These are phyloP conservation scores for Ischnura elegans DNA, from an alignment of 2,888 invertebrate genomes.

Conservation along the genomic window DNA sequence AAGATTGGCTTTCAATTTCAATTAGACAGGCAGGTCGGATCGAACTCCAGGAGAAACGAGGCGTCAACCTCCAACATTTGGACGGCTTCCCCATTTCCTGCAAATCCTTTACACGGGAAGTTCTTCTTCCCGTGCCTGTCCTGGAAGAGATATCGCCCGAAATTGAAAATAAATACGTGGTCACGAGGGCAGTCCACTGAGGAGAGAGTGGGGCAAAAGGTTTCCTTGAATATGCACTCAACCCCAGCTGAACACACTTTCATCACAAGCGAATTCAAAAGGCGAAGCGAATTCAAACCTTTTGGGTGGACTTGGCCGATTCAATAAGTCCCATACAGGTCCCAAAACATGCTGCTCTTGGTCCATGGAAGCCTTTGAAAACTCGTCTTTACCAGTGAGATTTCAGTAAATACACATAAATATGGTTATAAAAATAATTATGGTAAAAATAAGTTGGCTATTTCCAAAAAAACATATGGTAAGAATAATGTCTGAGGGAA, in stretches of 20 bases:
- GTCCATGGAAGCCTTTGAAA: too few relatives aligned
- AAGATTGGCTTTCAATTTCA: not conserved
- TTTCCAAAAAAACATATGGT: too few relatives aligned
- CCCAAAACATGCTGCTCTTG: too few relatives aligned
- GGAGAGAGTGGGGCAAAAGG: not conserved
- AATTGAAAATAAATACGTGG: not conserved
- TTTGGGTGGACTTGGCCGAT: too few relatives aligned
- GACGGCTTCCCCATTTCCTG: not conserved
- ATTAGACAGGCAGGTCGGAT: not conserved
- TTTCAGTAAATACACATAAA: too few relatives aligned
- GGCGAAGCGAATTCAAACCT: too few relatives aligned
- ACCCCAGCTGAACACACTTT: not conserved
- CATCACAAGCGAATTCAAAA: too few relatives aligned
- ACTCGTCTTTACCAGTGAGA: too few relatives aligned
- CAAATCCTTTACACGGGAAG: not conserved
- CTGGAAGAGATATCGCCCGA: not conserved
- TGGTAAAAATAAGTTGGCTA: too few relatives aligned
- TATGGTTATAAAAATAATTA: too few relatives aligned
- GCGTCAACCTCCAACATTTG: not conserved
- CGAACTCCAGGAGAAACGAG: not conserved
- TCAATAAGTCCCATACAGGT: too few relatives aligned
- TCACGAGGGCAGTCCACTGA: not conserved
- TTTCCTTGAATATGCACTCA: not conserved
- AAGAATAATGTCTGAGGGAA: too few relatives aligned
- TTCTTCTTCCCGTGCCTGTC: not conserved